Percentiles rank a stretch among this genome's conserved stretches.
Conservation (phyloP, 2,797 vertebrate species). For the Mus caroli region DNA sequence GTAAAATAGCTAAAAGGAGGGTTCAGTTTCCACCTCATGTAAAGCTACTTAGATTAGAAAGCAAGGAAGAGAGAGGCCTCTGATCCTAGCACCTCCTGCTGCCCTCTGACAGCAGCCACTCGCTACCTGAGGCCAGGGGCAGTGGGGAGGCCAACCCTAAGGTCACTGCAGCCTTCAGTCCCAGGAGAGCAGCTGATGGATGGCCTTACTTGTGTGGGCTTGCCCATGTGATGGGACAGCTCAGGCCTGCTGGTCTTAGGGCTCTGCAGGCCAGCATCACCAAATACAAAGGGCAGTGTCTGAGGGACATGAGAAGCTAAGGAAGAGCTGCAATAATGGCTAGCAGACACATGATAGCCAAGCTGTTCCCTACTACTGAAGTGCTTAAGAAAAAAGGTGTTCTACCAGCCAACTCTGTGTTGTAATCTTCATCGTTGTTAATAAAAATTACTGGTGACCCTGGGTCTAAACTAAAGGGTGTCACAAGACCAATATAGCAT, state of each 20-base stretch:
- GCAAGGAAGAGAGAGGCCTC: conserved; percentile 56
- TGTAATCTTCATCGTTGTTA: conserved; percentile 23
- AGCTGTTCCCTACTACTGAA: background rate
- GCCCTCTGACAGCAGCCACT: background rate
- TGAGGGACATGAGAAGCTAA: conserved; percentile 1
- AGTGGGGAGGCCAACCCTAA: background rate
- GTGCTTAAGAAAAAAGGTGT: background rate
- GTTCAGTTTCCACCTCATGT: conserved; percentile 46
- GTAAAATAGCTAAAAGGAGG: conserved; percentile 67
- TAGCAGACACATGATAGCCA: background rate
- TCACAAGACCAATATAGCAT: conserved; percentile 54
- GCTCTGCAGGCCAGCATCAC: conserved; percentile 49
- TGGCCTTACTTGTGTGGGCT: background rate
- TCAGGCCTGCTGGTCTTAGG: conserved; percentile 12
- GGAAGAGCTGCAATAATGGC: background rate
- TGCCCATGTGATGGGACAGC: background rate
- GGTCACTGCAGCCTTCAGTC: background rate
- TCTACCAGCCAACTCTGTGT: conserved; percentile 18
- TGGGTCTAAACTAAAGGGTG: conserved; percentile 60
- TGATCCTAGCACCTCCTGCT: background rate
- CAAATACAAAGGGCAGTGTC: background rate
- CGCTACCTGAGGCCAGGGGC: background rate
- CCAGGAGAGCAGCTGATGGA: background rate
- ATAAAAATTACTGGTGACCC: conserved; percentile 26
- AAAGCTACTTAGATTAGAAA: conserved; percentile 47